Evolutionary conservation across 2,113 vertebrate species (phyloP).

Genomic region (Alectura lathami): DNA sequence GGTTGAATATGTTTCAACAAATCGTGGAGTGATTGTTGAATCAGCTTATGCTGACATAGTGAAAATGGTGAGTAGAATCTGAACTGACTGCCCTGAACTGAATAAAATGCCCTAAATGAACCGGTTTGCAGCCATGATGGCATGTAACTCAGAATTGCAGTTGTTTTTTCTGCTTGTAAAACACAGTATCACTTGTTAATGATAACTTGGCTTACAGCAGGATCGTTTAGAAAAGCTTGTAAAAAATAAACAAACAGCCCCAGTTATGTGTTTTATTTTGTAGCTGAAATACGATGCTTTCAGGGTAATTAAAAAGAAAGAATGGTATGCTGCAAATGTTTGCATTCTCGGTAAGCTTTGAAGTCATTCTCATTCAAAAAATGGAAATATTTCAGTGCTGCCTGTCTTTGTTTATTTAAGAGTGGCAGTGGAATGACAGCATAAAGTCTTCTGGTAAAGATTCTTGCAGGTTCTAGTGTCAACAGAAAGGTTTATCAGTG

Average conservation of each 20-base stretch:
- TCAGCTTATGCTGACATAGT: constrained; percentile 94
- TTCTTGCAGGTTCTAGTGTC: background rate
- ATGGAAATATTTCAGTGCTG: background rate
- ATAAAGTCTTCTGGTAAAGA: background rate
- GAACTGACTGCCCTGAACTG: constrained; percentile 8
- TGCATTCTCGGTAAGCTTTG: background rate
- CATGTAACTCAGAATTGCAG: background rate
- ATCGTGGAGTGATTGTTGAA: constrained; percentile 95
- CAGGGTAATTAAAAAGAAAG: background rate
- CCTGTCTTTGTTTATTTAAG: background rate
- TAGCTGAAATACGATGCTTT: background rate
- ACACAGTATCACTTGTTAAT: background rate
- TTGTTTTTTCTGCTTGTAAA: background rate
- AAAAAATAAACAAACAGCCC: background rate
- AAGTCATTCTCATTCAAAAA: background rate
- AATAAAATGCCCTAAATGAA: background rate
- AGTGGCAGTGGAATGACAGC: background rate
- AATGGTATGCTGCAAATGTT: background rate
- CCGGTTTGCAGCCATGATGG: background rate
- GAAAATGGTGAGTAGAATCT: constrained; percentile 88
- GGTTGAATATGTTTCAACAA: constrained; percentile 97
- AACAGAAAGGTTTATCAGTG: background rate
- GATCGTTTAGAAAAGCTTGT: background rate
- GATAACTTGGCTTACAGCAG: background rate
- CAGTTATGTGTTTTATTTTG: constrained; percentile 15